Conservation (phyloP, 2,113 vertebrate species). For the Cinclus mexicanus region DNA sequence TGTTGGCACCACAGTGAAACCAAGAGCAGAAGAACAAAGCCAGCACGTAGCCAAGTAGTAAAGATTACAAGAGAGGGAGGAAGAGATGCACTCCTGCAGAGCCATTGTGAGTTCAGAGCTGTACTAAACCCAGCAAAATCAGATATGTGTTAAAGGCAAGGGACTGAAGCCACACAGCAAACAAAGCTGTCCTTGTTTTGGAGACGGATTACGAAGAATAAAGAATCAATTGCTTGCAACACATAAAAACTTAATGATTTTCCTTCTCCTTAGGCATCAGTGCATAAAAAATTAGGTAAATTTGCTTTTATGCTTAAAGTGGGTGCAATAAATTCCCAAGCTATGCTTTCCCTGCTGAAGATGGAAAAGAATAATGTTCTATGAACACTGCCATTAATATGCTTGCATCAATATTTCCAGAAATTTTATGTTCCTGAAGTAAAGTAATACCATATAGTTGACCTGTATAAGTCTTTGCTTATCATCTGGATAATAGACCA, state of each 20-base stretch:
- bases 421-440: not conserved
- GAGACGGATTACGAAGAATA: not conserved
- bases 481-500: not conserved
- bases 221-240: not conserved
- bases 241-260: not conserved
- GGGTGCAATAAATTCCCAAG: not conserved
- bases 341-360: not conserved
- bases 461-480: not conserved
- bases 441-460: not conserved
- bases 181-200: not conserved
- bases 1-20: not conserved
- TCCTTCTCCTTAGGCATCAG: not conserved
- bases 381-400: not conserved
- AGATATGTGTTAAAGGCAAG: not conserved
- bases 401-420: not conserved
- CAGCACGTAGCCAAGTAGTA: not conserved
- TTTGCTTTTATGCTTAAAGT: not conserved
- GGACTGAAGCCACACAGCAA: not conserved
- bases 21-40: not conserved
- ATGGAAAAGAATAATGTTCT: not conserved
- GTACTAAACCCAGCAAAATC: not conserved
- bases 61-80: not conserved
- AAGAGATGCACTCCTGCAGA: not conserved
- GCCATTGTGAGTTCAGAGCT: not conserved
- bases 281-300: not conserved